A percentile compares a stretch with the other conserved stretches of the same genome.
These are phyloP conservation scores for Echinometra lucunter DNA, from an alignment of 53 echinoderm and acorn worm genomes.

Conservation along the genomic window DNA sequence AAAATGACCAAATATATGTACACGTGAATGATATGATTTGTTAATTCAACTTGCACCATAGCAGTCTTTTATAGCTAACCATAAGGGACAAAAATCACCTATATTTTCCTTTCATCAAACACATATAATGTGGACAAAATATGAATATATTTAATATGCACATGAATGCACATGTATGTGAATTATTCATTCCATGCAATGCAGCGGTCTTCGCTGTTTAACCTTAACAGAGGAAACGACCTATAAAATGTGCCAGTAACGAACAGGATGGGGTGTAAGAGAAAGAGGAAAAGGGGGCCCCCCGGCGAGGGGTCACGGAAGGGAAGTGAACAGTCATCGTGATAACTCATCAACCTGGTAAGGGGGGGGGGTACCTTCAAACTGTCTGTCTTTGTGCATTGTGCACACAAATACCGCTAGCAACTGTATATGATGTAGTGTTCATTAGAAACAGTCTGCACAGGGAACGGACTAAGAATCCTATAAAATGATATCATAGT, in stretches of 20 bases:
- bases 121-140: neutral
- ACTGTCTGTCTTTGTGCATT: neutral
- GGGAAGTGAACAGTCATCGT: conserved; percentile 60
- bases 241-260: conserved; percentile 52
- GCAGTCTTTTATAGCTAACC: neutral
- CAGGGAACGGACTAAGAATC: neutral
- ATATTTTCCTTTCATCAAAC: neutral
- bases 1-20: too few species aligned
- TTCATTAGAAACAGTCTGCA: neutral
- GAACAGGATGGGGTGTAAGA: conserved; percentile 46
- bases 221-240: conserved; percentile 47
- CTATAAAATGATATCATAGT: neutral
- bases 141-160: neutral
- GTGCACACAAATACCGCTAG: neutral
- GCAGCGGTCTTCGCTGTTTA: neutral
- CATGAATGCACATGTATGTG: neutral
- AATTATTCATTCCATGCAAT: conserved; percentile 28
- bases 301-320: conserved; percentile 1
- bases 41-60: neutral
- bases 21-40: too few species aligned
- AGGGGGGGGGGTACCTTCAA: neutral
- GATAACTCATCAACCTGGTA: conserved; percentile 25
- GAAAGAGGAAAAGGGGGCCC: conserved; percentile 48
- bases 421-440: neutral
- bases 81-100: neutral